A percentile compares a stretch with the other conserved stretches of the same genome.
Conservation (phyloP, 2,113 vertebrate genomes). For the Microcebus tavaratra region DNA sequence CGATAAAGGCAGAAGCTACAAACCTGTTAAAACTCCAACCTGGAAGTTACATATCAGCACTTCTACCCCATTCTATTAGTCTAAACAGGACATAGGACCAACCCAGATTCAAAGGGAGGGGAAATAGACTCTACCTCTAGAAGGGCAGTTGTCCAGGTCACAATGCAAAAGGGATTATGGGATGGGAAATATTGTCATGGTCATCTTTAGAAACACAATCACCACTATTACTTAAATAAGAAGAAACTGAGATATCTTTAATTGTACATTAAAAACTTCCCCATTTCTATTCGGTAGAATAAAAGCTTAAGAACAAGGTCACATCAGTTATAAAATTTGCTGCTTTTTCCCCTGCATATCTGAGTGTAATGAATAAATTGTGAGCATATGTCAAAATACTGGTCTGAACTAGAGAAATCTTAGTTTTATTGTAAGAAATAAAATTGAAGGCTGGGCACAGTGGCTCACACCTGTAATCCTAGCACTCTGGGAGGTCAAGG, state of each 20-base stretch:
- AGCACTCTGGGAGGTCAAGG: too few relatives aligned
- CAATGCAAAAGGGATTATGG: neutral
- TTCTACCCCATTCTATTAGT: neutral
- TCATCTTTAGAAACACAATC: neutral
- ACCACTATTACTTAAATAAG: neutral
- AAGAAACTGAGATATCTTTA: neutral
- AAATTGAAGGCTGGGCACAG: neutral
- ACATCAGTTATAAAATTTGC: neutral
- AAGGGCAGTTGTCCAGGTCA: neutral
- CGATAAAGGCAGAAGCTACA: neutral
- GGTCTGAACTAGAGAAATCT: neutral
- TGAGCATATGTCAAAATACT: neutral
- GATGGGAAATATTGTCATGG: neutral
- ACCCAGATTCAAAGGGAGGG: neutral
- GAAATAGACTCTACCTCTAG: neutral
- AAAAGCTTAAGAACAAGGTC: neutral
- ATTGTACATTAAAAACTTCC: neutral
- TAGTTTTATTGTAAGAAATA: neutral
- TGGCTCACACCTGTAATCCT: too few relatives aligned
- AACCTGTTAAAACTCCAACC: neutral
- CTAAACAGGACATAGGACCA: neutral
- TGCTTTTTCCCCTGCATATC: neutral
- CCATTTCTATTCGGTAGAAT: neutral
- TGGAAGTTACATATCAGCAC: neutral
- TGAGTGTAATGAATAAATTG: neutral